These are phyloP conservation scores for Leistus spinibarbis DNA, from an alignment of 2,888 invertebrate species.

Conservation along the genomic window DNA sequence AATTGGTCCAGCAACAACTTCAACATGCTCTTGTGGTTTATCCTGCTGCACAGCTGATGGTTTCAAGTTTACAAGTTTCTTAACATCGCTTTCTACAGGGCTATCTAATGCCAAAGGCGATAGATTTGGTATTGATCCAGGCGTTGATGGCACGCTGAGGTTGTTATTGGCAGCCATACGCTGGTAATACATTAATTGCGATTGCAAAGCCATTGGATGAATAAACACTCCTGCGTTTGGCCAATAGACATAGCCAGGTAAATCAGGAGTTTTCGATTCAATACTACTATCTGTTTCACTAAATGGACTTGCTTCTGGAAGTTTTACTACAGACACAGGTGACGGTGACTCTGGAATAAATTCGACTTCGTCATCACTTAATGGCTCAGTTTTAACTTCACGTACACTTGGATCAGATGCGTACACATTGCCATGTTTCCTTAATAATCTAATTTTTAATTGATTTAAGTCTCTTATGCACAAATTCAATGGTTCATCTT, in stretches of 20 bases:
- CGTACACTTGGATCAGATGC: slow-evolving; percentile 57
- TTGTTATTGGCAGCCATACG: slow-evolving; percentile 66
- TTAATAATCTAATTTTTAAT: slow-evolving; percentile 67
- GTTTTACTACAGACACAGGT: slow-evolving; percentile 39
- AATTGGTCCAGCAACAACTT: neutral
- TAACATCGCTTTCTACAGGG: slow-evolving; percentile 47
- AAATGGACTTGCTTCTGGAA: slow-evolving; percentile 18
- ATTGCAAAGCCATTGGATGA: slow-evolving; percentile 75
- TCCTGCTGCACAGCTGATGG: slow-evolving; percentile 38
- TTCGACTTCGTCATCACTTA: slow-evolving; percentile 61
- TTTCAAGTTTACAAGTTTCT: slow-evolving; percentile 53
- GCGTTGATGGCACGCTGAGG: slow-evolving; percentile 46
- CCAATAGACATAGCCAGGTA: slow-evolving; percentile 66
- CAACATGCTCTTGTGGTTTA: slow-evolving; percentile 45
- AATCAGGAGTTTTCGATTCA: neutral
- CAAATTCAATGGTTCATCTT: slow-evolving; percentile 81
- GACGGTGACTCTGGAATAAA: slow-evolving; percentile 53
- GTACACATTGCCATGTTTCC: slow-evolving; percentile 68
- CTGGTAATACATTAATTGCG: slow-evolving; percentile 76
- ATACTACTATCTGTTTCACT: slow-evolving; percentile 6
- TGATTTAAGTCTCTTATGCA: slow-evolving; percentile 79
- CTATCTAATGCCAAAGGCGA: slow-evolving; percentile 17
- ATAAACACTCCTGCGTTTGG: slow-evolving; percentile 73
- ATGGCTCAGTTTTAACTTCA: slow-evolving; percentile 66
- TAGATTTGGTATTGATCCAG: slow-evolving; percentile 45